Evolutionary conservation across 2,888 invertebrate species (phyloP), one percentile per base, ranked within the genome.

Genomic region (Plusia festucae): DNA sequence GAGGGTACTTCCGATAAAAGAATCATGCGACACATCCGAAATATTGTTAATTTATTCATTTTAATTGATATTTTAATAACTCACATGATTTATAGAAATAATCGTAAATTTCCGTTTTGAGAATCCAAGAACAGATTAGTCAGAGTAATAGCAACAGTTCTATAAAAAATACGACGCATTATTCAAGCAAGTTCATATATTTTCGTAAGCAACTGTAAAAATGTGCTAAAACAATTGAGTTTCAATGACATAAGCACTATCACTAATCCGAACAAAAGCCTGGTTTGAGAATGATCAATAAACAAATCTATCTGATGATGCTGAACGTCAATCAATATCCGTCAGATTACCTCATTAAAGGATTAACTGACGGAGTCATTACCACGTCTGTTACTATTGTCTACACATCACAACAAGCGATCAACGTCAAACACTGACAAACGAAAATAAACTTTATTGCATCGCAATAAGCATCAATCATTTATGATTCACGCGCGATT

Each of bases 271-370:
- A 40, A 40, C 40, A 40, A 34, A 40, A n/a, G n/a, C 40, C n/a
- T 15, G 40, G n/a, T n/a, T 15, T 13, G n/a, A n/a, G 73, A 68
- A 70, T 71, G 40, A 60, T 22, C 34, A 58, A 78, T 67, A 78
- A 76, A 72, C 62, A 68, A 61, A 75, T 73, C 69, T 53, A 57
- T 69, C 70, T 62, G 75, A 63, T 68, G 60, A 70, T 70, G 68
- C 61, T 76, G 59, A 61, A 78, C 72, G 86, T 86, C 88, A 82
- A 85, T 90, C 88, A 90, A 82, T 83, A 77, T 60, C 82, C 82
- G 90, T 88, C 89, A 86, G 87, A 91, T 90, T 88, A 89, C 79
- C 84, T 84, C 85, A 85, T 87, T 86, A 84, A 66, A 76, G 82
- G 86, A 86, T 86, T 86, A 84, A 87, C 83, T 82, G 82, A 79